Base-by-base conservation (phyloP, 1,140 invertebrate species). In the Zaprionus tsacasi region DNA sequence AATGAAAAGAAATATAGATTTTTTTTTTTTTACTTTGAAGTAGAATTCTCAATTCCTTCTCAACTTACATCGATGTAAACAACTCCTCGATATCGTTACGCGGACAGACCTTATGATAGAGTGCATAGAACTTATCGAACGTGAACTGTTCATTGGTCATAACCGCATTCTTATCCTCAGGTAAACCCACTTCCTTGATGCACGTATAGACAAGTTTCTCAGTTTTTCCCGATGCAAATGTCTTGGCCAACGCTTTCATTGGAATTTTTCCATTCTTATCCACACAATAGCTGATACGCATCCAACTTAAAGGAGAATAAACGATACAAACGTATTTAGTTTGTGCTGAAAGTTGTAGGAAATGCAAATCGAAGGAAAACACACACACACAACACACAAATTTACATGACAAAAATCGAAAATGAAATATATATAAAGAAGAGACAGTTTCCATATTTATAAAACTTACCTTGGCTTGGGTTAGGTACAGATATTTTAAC, bases 41-140 rank as follows among this genome's bases (percentile, higher is more conserved):
- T 35, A 13, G 0, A 3, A 56, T 3, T 0, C 30, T 2, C 5
- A 0, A 30, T 30, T 27, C 25, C 4, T 27, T 27, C 1, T 27
- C 10, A 15, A 76, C 97, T 96, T 94, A 99, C 99, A 99, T 97
- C 55, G 97, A 96, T 92, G 98, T 96, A 92, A 99, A 99, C 6
- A 99, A 93, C 93, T 99, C 98, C 93, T 99, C 99, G 80, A 99
- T 99, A 93, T 99, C 99, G 89, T 99, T 99, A 77, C 99, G 95
- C 8, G 99, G 99, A 93, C 99, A 99, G 81, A 99, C 99, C 94
- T 99, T 99, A 93, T 99, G 98, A 93, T 99, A 99, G 1, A 99
- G 94, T 45, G 97, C 96, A 93, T 99, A 99, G 93, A 99, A 99
- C 92, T 99, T 99, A 74, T 99, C 99, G 93, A 99, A 99, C 1